phyloP scores from a whole-genome alignment of 2,888 invertebrate genomes.

The Meiosimyza decipiens region DNA sequence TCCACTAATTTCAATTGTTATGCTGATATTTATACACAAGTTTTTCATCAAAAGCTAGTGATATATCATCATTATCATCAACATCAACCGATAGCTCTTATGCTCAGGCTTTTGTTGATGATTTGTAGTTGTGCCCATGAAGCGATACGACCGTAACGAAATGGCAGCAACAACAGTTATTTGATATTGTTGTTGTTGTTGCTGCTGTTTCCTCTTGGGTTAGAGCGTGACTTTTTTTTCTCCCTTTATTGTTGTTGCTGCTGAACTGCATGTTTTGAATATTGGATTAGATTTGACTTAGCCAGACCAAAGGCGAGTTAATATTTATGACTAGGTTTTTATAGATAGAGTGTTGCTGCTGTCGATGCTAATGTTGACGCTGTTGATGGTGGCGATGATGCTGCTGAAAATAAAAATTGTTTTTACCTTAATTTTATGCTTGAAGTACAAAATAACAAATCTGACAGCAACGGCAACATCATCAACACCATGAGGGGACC shows the following conservation, averaged over 20 bases:
- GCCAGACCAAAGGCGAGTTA: neutral
- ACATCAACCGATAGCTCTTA: too few species aligned
- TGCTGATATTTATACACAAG: too few species aligned
- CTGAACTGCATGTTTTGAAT: slow-evolving; percentile 17
- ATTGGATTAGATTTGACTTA: slow-evolving; percentile 6
- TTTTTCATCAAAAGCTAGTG: too few species aligned
- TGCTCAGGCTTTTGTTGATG: too few species aligned
- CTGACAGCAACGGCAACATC: too few species aligned
- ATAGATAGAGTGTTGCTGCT: slow-evolving; percentile 32
- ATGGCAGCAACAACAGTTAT: slow-evolving; percentile 14
- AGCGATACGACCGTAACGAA: slow-evolving; percentile 8
- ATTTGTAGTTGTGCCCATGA: slow-evolving; percentile 16
- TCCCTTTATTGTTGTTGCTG: neutral
- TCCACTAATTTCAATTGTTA: too few species aligned
- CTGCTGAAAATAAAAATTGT: too few species aligned
- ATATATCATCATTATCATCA: too few species aligned
- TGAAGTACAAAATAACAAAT: too few species aligned
- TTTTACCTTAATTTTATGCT: too few species aligned
- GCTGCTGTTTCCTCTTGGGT: neutral
- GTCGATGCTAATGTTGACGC: neutral
- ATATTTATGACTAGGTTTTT: neutral
- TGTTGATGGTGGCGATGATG: neutral
- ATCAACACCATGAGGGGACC: too few species aligned
- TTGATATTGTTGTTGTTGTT: slow-evolving; percentile 7
- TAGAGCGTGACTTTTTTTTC: neutral